Conservation (phyloP, 2,888 invertebrate species). For the Zaprionus lineosus region DNA sequence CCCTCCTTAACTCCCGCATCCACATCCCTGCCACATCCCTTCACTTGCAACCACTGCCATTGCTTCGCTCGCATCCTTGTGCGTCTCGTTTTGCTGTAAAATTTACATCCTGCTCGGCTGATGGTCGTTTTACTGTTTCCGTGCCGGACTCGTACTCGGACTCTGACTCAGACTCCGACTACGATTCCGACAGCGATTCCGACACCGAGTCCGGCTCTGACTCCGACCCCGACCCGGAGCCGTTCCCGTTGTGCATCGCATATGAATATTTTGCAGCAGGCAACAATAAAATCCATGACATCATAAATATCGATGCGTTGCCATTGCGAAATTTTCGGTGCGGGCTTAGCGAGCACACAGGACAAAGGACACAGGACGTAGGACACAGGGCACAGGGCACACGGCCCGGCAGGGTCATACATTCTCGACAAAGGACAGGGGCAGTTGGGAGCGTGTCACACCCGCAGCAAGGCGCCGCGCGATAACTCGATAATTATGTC, state of each 20-base stretch:
- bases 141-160: slow-evolving; percentile 36
- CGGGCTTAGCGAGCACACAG: slow-evolving; percentile 73
- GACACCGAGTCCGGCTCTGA: slow-evolving; percentile 2
- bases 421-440: slow-evolving; percentile 26
- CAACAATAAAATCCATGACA: slow-evolving; percentile 81
- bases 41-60: not conserved
- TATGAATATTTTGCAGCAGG: slow-evolving; percentile 78
- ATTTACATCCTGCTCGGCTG: slow-evolving; percentile 80
- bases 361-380: slow-evolving; percentile 20
- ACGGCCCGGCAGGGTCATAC: slow-evolving; percentile 47
- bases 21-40: not conserved
- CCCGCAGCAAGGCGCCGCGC: slow-evolving; percentile 77
- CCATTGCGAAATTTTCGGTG: slow-evolving; percentile 79
- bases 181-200: slow-evolving; percentile 8
- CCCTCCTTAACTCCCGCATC: not conserved
- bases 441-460: slow-evolving; percentile 38
- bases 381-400: not conserved
- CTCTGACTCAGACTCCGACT: slow-evolving; percentile 1
- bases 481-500: slow-evolving; percentile 84
- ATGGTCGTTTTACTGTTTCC: slow-evolving; percentile 80
- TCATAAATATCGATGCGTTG: slow-evolving; percentile 80
- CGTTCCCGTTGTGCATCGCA: slow-evolving; percentile 53
- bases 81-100: slow-evolving; percentile 74
- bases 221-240: slow-evolving; percentile 14
- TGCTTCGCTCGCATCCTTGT: slow-evolving; percentile 42